Conservation (phyloP, 2,113 vertebrate genomes). For the Diadophis punctatus region DNA sequence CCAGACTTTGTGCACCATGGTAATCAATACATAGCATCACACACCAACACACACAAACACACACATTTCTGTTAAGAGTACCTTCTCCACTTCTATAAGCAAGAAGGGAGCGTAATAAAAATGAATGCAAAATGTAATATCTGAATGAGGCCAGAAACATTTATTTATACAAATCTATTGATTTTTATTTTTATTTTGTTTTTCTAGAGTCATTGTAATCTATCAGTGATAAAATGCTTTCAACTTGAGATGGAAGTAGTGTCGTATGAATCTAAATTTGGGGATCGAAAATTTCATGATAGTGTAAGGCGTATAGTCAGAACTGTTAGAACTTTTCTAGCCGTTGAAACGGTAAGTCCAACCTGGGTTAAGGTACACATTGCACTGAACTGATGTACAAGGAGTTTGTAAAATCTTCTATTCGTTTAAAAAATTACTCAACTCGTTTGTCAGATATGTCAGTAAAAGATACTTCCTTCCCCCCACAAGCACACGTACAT, state of each 20-base stretch:
- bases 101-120: not conserved
- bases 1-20: not conserved
- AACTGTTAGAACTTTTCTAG: constrained; percentile 7
- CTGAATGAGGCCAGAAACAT: not conserved
- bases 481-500: not conserved
- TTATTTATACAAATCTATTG: not conserved
- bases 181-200: constrained; percentile 9
- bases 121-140: not conserved
- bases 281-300: not conserved
- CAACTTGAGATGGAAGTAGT: constrained; percentile 66
- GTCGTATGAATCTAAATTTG: constrained; percentile 48
- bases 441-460: not conserved
- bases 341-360: not conserved
- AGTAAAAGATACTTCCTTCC: not conserved
- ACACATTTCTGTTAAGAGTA: not conserved
- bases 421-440: not conserved
- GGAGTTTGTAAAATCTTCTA: not conserved
- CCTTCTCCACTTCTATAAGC: not conserved
- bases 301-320: constrained; percentile 31
- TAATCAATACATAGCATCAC: not conserved
- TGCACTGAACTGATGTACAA: not conserved
- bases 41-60: not conserved
- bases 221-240: constrained; percentile 69
- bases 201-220: constrained; percentile 64
- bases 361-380: not conserved